Evolutionary conservation across 2,888 invertebrate genomes (phyloP).

Genomic region (Notodonta ziczac): DNA sequence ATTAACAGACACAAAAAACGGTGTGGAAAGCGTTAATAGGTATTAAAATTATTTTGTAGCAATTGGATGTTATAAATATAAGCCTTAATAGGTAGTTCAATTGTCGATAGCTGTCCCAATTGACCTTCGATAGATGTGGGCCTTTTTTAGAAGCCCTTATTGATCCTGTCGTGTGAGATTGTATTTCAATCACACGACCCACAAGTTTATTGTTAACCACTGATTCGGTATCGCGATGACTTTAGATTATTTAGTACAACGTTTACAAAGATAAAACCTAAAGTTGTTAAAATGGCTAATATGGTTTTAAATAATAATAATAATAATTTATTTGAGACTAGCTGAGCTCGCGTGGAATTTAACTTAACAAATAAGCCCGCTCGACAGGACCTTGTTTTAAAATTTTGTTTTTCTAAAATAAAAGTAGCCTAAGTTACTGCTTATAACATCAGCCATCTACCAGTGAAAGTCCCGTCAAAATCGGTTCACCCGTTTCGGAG

Average conservation of each 20-base stretch:
- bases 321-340: too few relatives aligned
- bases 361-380: too few relatives aligned
- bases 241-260: background rate
- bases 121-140: constrained; percentile 36
- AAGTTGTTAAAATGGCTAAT: background rate
- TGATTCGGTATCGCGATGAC: background rate
- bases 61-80: background rate
- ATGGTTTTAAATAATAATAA: too few relatives aligned
- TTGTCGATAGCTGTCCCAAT: constrained; percentile 48
- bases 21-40: background rate
- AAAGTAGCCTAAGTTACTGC: too few relatives aligned
- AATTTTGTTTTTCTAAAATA: too few relatives aligned
- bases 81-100: constrained; percentile 26
- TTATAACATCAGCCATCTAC: too few relatives aligned
- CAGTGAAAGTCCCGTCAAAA: too few relatives aligned
- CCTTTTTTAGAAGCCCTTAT: constrained; percentile 44
- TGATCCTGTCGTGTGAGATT: constrained; percentile 45
- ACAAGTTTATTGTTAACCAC: constrained; percentile 8
- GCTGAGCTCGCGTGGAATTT: too few relatives aligned
- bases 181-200: constrained; percentile 41
- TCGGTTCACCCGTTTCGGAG: too few relatives aligned
- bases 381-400: too few relatives aligned
- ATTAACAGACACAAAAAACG: background rate
- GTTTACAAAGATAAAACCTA: background rate
- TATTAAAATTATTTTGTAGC: background rate